A percentile compares a stretch with the other conserved stretches of the same genome.
phyloP scores from a whole-genome alignment of 2,797 vertebrate species.

The Monodelphis domestica region DNA sequence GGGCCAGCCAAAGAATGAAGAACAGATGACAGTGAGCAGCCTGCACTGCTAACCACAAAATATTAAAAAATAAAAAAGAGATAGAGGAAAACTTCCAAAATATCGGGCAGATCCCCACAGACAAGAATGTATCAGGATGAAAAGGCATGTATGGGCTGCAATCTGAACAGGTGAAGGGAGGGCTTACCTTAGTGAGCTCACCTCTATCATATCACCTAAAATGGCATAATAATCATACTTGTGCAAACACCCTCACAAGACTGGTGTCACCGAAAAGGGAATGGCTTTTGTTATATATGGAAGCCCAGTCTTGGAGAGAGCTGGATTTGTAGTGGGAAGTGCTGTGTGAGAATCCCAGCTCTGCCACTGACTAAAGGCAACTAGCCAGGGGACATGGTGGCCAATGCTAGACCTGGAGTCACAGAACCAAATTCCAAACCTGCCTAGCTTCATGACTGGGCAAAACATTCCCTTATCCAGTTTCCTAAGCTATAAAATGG shows the following conservation, averaged over 20 bases:
- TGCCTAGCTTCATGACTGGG: background rate
- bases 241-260: background rate
- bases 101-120: background rate
- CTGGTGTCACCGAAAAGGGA: background rate
- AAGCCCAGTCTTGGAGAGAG: background rate
- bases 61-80: background rate
- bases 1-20: background rate
- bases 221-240: background rate
- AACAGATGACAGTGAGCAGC: background rate
- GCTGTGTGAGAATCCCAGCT: background rate
- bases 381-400: background rate
- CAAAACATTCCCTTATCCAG: background rate
- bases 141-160: background rate
- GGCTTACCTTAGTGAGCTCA: background rate
- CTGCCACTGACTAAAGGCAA: background rate
- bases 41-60: background rate
- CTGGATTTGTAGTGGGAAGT: background rate
- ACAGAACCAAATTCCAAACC: background rate
- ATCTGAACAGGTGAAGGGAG: background rate
- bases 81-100: background rate
- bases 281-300: background rate
- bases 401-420: background rate
- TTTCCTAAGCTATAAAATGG: background rate
- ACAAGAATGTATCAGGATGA: background rate
- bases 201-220: background rate